Percentiles rank a stretch among this genome's conserved stretches.
These are phyloP conservation scores for Microctenopoma lineatum DNA, from an alignment of 2,797 vertebrate species.

Conservation along the genomic window DNA sequence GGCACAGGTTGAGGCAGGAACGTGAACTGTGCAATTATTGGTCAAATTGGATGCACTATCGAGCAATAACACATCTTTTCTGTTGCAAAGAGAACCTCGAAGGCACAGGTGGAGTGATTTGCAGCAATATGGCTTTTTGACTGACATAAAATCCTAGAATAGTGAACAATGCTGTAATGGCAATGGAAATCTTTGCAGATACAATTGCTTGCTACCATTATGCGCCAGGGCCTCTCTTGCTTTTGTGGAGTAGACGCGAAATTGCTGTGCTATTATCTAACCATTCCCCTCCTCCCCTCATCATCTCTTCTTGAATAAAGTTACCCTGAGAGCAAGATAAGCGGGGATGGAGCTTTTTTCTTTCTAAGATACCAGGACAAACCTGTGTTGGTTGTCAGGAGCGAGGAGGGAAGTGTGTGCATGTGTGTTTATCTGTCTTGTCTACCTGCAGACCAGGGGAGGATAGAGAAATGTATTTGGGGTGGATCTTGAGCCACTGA, in stretches of 20 bases:
- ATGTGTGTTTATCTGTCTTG: conserved; percentile 12
- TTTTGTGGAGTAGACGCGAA: conserved; percentile 74
- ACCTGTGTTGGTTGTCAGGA: conserved; percentile 45
- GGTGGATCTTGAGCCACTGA: conserved; percentile 48
- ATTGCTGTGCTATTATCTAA: conserved; percentile 76
- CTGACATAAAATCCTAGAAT: conserved; percentile 69
- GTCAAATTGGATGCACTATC: conserved; percentile 50
- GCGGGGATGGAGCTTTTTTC: conserved; percentile 31
- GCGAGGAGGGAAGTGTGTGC: conserved; percentile 28
- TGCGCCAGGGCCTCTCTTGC: conserved; percentile 68
- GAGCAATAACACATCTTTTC: conserved; percentile 45
- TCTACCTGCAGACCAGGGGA: conserved; percentile 3
- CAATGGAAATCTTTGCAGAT: conserved; percentile 76
- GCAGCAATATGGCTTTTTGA: conserved; percentile 57
- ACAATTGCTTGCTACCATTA: conserved; percentile 76
- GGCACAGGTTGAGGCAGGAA: conserved; percentile 39
- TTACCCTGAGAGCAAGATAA: conserved; percentile 62
- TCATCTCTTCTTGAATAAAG: conserved; percentile 71
- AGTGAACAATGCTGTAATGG: conserved; percentile 72
- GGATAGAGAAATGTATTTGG: conserved; percentile 31
- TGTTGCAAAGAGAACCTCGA: conserved; percentile 35
- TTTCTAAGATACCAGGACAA: conserved; percentile 44
- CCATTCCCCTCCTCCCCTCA: conserved; percentile 57
- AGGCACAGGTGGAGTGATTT: conserved; percentile 55
- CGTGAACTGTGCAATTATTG: conserved; percentile 60